Evolutionary conservation across 2,113 vertebrate species (phyloP).

Genomic region (Microtus oregoni): DNA sequence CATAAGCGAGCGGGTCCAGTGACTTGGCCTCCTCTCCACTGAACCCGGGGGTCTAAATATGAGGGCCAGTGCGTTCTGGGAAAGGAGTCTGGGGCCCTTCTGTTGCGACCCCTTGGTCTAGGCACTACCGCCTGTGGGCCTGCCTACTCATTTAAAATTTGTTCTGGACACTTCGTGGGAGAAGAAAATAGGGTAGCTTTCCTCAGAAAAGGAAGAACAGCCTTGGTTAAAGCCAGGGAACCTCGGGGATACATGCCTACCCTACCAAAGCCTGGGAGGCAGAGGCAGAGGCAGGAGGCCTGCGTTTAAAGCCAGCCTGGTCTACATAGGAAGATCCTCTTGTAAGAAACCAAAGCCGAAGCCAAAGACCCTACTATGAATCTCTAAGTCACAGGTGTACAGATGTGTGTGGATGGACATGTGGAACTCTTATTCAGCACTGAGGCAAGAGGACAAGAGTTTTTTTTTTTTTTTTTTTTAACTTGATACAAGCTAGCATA

Average conservation of each 20-base stretch:
- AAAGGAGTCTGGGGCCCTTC: background rate
- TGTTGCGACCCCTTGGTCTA: background rate
- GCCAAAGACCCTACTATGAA: background rate
- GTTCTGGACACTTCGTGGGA: background rate
- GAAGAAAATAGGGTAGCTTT: background rate
- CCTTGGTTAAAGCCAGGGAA: background rate
- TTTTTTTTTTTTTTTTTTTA: background rate
- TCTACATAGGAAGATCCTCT: background rate
- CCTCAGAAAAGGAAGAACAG: background rate
- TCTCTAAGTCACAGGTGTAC: background rate
- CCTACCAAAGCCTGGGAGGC: background rate
- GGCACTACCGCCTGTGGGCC: background rate
- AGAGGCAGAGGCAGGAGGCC: background rate
- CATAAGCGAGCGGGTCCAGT: background rate
- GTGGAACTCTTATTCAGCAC: accelerated
- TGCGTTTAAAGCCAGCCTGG: background rate
- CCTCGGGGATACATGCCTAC: background rate
- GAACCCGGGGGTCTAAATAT: background rate
- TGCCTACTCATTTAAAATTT: too few relatives aligned
- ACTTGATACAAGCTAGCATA: background rate
- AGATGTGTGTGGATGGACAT: background rate
- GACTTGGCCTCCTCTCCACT: background rate
- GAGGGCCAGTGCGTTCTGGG: accelerated
- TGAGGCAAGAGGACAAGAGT: background rate
- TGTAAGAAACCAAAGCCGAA: background rate